phyloP scores from a whole-genome alignment of 2,797 vertebrate species.

The Lacerta bilineata region DNA sequence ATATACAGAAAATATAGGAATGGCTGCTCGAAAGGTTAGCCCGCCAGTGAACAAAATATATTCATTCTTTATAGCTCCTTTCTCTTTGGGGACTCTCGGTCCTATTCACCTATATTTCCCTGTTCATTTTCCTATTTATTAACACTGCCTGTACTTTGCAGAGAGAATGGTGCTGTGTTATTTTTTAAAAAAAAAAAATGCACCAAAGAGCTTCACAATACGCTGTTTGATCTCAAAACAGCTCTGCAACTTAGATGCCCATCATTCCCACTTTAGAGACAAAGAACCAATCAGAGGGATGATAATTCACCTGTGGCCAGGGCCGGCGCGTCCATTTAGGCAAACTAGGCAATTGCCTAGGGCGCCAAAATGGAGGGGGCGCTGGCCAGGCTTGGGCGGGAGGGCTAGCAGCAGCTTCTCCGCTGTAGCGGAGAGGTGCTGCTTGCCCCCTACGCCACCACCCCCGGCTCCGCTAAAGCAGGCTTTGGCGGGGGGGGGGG shows the following conservation, averaged over 20 bases:
- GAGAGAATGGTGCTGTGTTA: not conserved
- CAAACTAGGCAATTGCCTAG: not conserved
- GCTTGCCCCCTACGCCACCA: no score
- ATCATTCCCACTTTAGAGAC: not conserved
- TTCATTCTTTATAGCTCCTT: not conserved
- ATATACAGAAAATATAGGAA: not conserved
- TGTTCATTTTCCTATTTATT: slow-evolving; percentile 10
- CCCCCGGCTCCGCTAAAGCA: no score
- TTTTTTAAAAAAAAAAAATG: not conserved
- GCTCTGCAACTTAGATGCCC: not conserved
- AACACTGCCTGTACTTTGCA: not conserved
- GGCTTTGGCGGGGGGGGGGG: no score
- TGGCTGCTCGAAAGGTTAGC: not conserved
- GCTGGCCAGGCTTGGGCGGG: no score
- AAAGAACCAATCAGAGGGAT: not conserved
- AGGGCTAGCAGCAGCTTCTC: no score
- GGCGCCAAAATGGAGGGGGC: no score
- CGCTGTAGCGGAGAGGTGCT: no score
- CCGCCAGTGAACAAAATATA: not conserved
- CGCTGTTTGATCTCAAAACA: not conserved
- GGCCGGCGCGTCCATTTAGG: no score
- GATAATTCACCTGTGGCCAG: not conserved
- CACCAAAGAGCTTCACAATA: not conserved
- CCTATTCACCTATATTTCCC: no score
- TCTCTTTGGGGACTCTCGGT: not conserved